Conservation (phyloP, 1,140 invertebrate genomes). For the Chionoecetes opilio region DNA sequence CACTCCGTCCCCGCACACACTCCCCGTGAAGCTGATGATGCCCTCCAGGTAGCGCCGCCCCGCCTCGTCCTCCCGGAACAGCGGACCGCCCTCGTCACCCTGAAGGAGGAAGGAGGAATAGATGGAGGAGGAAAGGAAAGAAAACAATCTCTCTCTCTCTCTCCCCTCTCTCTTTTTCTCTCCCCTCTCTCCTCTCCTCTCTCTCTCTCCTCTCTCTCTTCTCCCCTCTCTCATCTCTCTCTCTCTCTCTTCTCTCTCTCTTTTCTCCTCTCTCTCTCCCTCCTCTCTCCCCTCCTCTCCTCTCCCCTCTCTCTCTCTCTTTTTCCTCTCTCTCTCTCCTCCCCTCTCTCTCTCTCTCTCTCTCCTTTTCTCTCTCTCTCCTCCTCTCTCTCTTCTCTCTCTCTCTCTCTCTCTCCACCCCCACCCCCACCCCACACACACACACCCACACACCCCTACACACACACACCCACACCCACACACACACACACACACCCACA, state of each 20-base stretch:
- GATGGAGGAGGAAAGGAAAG: no score
- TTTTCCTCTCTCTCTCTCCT: conserved; percentile 35
- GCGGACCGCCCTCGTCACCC: conserved; percentile 59
- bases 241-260: neutral
- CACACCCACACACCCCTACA: no score
- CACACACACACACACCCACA: no score
- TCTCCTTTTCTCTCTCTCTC: neutral
- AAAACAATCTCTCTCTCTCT: no score
- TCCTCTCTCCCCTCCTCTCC: neutral
- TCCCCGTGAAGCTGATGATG: conserved; percentile 52
- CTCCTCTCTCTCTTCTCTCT: neutral
- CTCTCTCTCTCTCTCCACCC: no score
- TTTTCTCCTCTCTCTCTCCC: neutral
- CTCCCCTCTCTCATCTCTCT: neutral
- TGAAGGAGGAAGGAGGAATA: conserved; percentile 1
- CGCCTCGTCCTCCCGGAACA: neutral
- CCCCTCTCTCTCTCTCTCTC: conserved; percentile 45
- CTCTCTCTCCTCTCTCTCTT: neutral
- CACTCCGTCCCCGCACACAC: neutral
- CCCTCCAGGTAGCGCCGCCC: conserved; percentile 36
- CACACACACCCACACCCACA: no score
- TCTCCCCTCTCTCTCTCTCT: neutral
- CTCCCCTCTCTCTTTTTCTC: neutral
- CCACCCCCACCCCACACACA: no score
- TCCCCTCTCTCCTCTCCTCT: neutral